Percentiles rank a stretch among this genome's conserved stretches.
phyloP scores from a whole-genome alignment of 1,140 invertebrate genomes.

The Drosophila oshimai region DNA sequence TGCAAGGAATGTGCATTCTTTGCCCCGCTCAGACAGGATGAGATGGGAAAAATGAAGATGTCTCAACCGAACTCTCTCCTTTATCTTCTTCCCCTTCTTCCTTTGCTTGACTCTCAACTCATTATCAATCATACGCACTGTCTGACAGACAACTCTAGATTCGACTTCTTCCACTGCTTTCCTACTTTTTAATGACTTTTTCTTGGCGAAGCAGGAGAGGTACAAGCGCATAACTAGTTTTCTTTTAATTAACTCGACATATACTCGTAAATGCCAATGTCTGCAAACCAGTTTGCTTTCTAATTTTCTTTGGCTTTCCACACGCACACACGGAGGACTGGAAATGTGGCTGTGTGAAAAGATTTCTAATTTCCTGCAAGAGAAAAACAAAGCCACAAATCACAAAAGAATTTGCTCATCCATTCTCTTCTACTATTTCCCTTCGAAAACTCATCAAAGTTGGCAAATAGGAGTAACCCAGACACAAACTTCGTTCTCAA shows the following conservation, averaged over 20 bases:
- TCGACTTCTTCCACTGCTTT: slow-evolving; percentile 23
- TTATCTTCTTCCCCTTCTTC: not conserved
- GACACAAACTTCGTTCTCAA: not conserved
- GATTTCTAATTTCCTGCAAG: slow-evolving; percentile 66
- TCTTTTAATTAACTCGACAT: slow-evolving; percentile 77
- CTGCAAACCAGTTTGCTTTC: slow-evolving; percentile 74
- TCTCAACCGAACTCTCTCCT: slow-evolving; percentile 1
- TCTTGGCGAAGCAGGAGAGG: not conserved
- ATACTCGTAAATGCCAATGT: slow-evolving; percentile 70
- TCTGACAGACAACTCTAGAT: slow-evolving; percentile 22
- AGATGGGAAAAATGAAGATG: slow-evolving; percentile 36
- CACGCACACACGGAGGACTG: slow-evolving; percentile 3
- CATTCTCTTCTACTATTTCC: not conserved
- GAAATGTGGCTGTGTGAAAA: slow-evolving; percentile 32
- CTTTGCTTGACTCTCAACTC: slow-evolving; percentile 15
- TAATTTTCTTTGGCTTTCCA: slow-evolving; percentile 68
- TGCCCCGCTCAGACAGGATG: slow-evolving; percentile 36
- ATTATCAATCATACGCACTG: slow-evolving; percentile 76
- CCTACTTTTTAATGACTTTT: slow-evolving; percentile 71
- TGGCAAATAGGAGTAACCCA: slow-evolving; percentile 10
- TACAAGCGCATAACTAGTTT: slow-evolving; percentile 68
- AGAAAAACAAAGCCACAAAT: slow-evolving; percentile 51
- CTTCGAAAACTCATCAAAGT: slow-evolving; percentile 15
- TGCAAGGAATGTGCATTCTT: slow-evolving; percentile 59
- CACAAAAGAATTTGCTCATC: slow-evolving; percentile 39